Evolutionary conservation across 2,797 vertebrate genomes (phyloP).

Genomic region (Hypotaenidia okinawae): DNA sequence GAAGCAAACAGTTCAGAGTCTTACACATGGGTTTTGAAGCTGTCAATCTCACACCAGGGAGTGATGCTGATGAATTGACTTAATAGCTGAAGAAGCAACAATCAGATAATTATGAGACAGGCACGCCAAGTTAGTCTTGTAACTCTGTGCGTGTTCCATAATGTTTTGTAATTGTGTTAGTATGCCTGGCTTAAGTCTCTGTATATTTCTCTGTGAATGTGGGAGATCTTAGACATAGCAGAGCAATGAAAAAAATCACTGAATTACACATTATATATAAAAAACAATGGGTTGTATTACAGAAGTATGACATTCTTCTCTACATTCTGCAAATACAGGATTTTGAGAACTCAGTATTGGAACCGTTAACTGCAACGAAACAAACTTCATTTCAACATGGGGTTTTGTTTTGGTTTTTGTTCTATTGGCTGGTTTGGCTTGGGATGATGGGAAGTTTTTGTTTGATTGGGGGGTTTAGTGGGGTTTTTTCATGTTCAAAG

Average conservation of each 20-base stretch:
- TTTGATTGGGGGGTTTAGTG: fast-evolving
- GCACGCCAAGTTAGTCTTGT: not conserved
- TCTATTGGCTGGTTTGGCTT: not conserved
- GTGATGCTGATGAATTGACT: not conserved
- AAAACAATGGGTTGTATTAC: not conserved
- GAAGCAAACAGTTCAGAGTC: not conserved
- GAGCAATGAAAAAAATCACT: not conserved
- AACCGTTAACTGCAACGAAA: not conserved
- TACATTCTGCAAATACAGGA: not conserved
- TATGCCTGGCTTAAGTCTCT: not conserved
- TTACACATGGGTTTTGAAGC: not conserved
- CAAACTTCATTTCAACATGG: not conserved
- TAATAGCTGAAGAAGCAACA: not conserved
- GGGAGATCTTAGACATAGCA: not conserved
- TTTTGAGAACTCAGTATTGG: not conserved
- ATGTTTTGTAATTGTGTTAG: not conserved
- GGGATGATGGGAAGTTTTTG: not conserved
- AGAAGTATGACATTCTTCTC: not conserved
- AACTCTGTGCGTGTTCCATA: not conserved
- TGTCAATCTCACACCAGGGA: not conserved
- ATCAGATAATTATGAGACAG: not conserved
- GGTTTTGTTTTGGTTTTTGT: not conserved
- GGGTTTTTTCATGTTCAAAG: not conserved
- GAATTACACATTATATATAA: too few species aligned
- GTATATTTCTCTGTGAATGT: not conserved